These are phyloP conservation scores for Porites divaricata DNA, from an alignment of 92 coral and sea anemone genomes.

Conservation along the genomic window DNA sequence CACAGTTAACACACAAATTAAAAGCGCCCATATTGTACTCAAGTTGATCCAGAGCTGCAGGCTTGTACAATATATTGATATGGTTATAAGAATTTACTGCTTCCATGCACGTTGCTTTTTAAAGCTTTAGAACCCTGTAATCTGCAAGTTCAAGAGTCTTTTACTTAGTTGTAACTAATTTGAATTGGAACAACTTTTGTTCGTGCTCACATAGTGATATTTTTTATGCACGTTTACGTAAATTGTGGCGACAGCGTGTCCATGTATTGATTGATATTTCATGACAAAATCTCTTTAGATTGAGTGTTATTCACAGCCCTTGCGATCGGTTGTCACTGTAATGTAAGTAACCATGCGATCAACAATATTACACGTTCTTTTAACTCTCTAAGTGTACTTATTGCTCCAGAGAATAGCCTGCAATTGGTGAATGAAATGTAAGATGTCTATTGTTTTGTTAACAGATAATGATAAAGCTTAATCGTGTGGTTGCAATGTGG, in stretches of 20 bases:
- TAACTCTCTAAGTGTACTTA: conserved; percentile 10
- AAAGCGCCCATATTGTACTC: not conserved
- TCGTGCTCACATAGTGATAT: not conserved
- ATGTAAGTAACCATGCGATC: conserved; percentile 12
- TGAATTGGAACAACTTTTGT: not conserved
- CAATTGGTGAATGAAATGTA: conserved; percentile 25
- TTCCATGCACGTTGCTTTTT: not conserved
- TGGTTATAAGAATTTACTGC: conserved; percentile 4
- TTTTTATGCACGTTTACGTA: conserved; percentile 3
- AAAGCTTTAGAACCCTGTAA: not conserved
- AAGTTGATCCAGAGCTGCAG: conserved; percentile 40
- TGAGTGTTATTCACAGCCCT: conserved; percentile 19
- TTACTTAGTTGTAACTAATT: not conserved
- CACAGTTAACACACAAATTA: not conserved
- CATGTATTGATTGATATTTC: conserved; percentile 26
- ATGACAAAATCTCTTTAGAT: conserved; percentile 19
- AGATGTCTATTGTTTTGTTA: conserved; percentile 35
- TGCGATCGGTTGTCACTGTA: conserved; percentile 28
- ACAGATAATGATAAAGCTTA: conserved; percentile 41
- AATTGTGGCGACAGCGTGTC: conserved; percentile 31
- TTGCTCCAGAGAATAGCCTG: conserved; percentile 1
- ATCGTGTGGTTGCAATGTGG: conserved; percentile 20
- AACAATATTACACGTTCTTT: not conserved
- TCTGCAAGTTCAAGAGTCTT: not conserved
- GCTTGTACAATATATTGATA: conserved; percentile 11